Percentiles rank a stretch among this genome's conserved stretches.
Evolutionary conservation across 2,797 vertebrate species (phyloP).

Genomic region (Meriones psammophilus): DNA sequence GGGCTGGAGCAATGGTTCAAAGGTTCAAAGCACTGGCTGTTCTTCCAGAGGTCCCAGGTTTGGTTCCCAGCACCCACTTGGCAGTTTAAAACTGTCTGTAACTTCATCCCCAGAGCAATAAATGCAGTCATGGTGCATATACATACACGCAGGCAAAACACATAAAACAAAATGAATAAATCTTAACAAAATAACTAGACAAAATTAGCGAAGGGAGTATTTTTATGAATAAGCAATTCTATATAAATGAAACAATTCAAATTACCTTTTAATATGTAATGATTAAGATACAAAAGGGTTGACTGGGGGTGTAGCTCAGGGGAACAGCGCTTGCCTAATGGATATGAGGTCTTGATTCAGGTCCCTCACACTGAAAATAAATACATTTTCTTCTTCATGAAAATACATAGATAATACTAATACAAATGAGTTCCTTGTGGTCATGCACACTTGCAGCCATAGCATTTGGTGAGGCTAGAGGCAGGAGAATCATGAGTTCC

Average conservation of each 20-base stretch:
- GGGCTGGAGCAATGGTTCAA: not conserved
- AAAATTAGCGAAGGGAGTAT: not conserved
- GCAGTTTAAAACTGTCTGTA: too few relatives aligned
- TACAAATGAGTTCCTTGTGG: not conserved
- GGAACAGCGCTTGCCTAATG: not conserved
- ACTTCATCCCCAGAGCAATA: not conserved
- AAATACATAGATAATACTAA: not conserved
- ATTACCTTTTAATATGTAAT: conserved; percentile 28
- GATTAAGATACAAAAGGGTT: not conserved
- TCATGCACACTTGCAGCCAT: not conserved
- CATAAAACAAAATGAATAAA: not conserved
- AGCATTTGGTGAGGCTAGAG: not conserved
- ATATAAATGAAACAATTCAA: conserved; percentile 58
- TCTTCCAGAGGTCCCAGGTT: not conserved
- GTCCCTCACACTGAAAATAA: not conserved
- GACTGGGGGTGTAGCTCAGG: not conserved
- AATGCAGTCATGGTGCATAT: too few relatives aligned
- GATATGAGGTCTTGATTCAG: not conserved
- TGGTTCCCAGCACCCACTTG: not conserved
- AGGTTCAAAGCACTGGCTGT: not conserved
- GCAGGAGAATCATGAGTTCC: not conserved
- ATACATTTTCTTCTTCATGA: not conserved
- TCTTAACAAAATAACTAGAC: not conserved
- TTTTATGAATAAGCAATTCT: not conserved
- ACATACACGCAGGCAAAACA: not conserved